Evolutionary conservation across 2,113 vertebrate genomes (phyloP), one percentile per base, ranked within the genome.

Genomic region (Hippolais icterina): DNA sequence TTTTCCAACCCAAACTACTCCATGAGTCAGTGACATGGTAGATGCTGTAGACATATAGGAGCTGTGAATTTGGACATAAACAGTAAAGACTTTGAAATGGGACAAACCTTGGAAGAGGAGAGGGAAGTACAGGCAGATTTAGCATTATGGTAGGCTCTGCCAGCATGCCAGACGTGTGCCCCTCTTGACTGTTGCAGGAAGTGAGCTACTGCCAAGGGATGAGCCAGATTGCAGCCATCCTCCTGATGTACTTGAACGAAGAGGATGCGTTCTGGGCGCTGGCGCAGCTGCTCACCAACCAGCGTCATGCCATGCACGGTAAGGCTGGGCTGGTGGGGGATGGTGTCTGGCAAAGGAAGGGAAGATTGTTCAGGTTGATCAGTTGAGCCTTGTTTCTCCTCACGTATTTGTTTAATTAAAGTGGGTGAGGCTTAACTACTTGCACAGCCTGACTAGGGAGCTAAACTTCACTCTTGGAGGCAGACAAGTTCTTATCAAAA

Each of bases 201-300:
- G 99, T 99, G 92, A 99, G 99, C 98, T 99, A 99, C 97, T 99
- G 99, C 97, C 98, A 99, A 96, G 99, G 99, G 60, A 99, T 99
- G 98, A 99, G 98, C 97, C 98, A 99, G 97, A 98, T 99, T 1
- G 98, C 98, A 53, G 99, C 98, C 83, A 97, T 99, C 95, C 96
- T 99, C 59, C 98, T 99, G 82, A 99, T 99, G 98, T 99, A 98
- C 97, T 89, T 99, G 90, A 99, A 99, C 1, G 98, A 99, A 93
- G 98, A 99, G 94, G 98, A 99, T 20, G 98, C 99, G 1, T 99
- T 99, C 96, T 99, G 99, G 99, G 99, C 99, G 5, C 92, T 99
- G 66, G 98, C 98, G 3, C 98, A 99, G 97, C 98, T 99, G 82
- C 97, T 99, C 80, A 99, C 98, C 96, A 97, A 99, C 93, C 97